A percentile compares a stretch with the other conserved stretches of the same genome.
These are phyloP conservation scores for Philaenus spumarius DNA, from an alignment of 1,140 invertebrate species.

Conservation along the genomic window DNA sequence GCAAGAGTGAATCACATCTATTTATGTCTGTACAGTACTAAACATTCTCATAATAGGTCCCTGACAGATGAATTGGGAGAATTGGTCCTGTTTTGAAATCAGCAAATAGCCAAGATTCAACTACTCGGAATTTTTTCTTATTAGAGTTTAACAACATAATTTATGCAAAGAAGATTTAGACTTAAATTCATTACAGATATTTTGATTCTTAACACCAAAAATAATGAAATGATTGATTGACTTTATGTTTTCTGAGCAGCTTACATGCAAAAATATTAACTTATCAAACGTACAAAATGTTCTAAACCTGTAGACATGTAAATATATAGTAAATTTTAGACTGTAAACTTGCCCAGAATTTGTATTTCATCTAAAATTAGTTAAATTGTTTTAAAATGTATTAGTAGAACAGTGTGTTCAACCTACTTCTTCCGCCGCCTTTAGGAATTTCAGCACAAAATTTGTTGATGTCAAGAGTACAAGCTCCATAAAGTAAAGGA, in stretches of 20 bases:
- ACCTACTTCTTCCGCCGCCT: conserved; percentile 79
- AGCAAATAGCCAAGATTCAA: no score
- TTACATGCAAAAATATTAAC: neutral
- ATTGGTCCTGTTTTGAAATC: no score
- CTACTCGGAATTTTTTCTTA: no score
- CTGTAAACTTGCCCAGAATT: neutral
- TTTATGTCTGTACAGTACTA: neutral
- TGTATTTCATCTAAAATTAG: neutral
- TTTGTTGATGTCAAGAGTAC: conserved; percentile 70
- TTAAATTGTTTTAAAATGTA: no score
- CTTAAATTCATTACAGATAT: no score
- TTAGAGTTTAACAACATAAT: no score
- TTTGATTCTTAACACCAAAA: no score
- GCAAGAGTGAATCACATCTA: neutral
- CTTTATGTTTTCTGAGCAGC: neutral
- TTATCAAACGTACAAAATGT: neutral
- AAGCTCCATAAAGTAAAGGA: conserved; percentile 69
- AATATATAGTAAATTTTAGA: neutral
- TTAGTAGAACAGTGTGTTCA: neutral
- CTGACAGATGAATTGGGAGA: no score
- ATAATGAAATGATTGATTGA: no score
- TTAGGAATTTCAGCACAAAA: conserved; percentile 75
- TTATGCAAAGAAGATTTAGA: no score
- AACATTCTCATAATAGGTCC: neutral
- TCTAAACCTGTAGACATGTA: neutral